These are phyloP conservation scores for Sturnira hondurensis DNA, from an alignment of 2,113 vertebrate species.

Conservation along the genomic window DNA sequence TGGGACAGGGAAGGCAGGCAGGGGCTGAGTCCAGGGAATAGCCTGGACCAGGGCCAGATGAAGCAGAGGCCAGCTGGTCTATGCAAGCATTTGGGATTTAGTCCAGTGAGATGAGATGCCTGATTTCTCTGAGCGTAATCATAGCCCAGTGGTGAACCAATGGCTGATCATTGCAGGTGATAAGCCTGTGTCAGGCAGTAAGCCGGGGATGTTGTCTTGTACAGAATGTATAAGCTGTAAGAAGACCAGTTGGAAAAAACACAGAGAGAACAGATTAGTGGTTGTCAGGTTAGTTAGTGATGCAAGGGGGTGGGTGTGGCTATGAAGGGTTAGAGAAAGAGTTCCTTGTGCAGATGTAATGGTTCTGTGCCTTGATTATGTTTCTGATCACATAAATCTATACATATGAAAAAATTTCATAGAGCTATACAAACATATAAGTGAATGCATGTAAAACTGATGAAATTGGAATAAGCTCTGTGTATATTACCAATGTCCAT, in stretches of 20 bases:
- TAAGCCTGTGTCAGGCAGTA: neutral
- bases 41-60: neutral
- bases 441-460: neutral
- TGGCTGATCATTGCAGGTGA: neutral
- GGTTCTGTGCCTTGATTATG: neutral
- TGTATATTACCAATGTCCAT: neutral
- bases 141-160: neutral
- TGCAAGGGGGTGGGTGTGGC: neutral
- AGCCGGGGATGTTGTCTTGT: neutral
- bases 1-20: neutral
- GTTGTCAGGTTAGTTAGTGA: neutral
- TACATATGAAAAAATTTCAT: neutral
- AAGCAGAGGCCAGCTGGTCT: neutral
- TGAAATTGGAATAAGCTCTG: neutral
- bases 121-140: neutral
- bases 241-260: neutral
- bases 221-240: neutral
- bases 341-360: neutral
- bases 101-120: neutral
- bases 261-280: neutral
- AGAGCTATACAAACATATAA: neutral
- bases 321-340: neutral
- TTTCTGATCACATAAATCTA: neutral
- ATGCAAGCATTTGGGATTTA: neutral
- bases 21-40: neutral